Evolutionary conservation across 1,140 invertebrate genomes (phyloP).

Genomic region (Dinoponera quadriceps): DNA sequence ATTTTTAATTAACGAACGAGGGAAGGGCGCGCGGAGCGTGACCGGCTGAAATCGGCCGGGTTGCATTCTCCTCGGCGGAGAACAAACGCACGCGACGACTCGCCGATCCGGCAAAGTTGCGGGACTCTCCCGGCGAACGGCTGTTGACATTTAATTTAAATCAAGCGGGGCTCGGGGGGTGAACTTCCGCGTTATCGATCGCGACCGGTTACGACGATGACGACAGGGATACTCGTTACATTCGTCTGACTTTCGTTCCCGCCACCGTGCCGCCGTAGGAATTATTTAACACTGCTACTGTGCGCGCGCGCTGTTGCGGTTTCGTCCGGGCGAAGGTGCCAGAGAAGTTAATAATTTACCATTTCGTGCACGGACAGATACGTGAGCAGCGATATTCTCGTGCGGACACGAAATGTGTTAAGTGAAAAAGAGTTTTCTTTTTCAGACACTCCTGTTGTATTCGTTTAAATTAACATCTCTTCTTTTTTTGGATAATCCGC

Average conservation of each 20-base stretch:
- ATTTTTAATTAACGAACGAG: slow-evolving; percentile 49
- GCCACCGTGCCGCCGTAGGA: neutral
- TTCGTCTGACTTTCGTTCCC: slow-evolving; percentile 25
- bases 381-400: neutral
- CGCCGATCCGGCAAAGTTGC: slow-evolving; percentile 45
- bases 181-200: slow-evolving; percentile 38
- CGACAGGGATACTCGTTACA: slow-evolving; percentile 37
- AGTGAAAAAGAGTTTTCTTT: neutral
- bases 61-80: slow-evolving; percentile 1
- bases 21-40: neutral
- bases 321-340: neutral
- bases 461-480: neutral
- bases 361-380: neutral
- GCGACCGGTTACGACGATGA: slow-evolving; percentile 21
- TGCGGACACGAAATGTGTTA: neutral
- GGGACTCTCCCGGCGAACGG: slow-evolving; percentile 53
- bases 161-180: slow-evolving; percentile 5
- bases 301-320: neutral
- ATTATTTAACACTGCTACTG: slow-evolving; percentile 42
- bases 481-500: no score
- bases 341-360: slow-evolving; percentile 37
- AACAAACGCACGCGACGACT: slow-evolving; percentile 56
- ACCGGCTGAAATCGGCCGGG: slow-evolving; percentile 16
- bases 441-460: neutral
- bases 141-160: slow-evolving; percentile 69